These are phyloP conservation scores for Oncorhynchus gorbuscha DNA, from an alignment of 2,113 vertebrate species.

Conservation along the genomic window DNA sequence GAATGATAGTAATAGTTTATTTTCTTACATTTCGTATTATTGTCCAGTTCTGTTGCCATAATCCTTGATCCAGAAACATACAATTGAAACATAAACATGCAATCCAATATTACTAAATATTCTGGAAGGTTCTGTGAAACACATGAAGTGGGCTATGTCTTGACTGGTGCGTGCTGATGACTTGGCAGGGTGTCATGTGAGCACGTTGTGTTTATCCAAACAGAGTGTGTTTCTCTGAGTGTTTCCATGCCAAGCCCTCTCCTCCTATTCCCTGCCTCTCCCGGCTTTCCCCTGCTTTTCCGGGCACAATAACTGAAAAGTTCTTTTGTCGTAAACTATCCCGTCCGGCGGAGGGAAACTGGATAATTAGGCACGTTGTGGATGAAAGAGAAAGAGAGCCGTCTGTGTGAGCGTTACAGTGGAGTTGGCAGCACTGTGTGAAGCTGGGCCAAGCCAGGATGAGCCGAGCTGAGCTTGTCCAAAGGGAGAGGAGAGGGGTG, in stretches of 20 bases:
- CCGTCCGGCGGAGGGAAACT: conserved; percentile 42
- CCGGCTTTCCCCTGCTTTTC: conserved; percentile 31
- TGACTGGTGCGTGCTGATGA: neutral
- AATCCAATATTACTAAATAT: conserved; percentile 3
- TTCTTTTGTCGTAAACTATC: conserved; percentile 47
- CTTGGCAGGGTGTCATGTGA: conserved; percentile 18
- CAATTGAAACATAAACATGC: conserved; percentile 6
- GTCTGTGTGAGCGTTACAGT: conserved; percentile 45
- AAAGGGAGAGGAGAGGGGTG: neutral
- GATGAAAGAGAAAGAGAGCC: conserved; percentile 23
- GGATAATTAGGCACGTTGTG: conserved; percentile 43
- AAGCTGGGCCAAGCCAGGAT: conserved; percentile 39
- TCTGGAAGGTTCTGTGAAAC: neutral
- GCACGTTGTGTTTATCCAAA: conserved; percentile 49
- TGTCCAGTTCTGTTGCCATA: neutral
- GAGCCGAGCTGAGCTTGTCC: neutral
- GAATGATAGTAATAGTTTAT: neutral
- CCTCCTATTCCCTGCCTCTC: conserved; percentile 10
- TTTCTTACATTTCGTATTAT: neutral
- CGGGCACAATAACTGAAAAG: conserved; percentile 48
- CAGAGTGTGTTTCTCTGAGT: conserved; percentile 45
- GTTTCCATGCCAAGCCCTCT: conserved; percentile 41
- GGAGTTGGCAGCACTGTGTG: conserved; percentile 45
- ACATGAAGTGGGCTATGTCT: neutral
- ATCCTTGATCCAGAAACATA: neutral